Evolutionary conservation across 1,140 invertebrate species (phyloP).

Genomic region (Metaphire vulgaris): DNA sequence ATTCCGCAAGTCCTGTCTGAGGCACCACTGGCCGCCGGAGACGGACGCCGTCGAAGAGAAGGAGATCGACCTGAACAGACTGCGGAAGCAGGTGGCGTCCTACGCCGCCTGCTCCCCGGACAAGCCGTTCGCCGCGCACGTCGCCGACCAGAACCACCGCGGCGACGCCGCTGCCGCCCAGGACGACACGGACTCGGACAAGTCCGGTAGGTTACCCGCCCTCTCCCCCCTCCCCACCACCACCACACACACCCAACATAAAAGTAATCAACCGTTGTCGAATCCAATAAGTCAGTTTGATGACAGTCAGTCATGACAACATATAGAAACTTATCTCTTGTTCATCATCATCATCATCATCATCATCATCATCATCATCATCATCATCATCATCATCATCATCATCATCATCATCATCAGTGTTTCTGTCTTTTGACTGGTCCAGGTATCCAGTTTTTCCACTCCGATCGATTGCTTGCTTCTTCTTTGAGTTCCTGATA

Average conservation of each 20-base stretch:
- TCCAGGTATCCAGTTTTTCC: no score
- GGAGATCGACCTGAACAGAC: background rate
- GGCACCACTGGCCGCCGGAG: conserved; percentile 16
- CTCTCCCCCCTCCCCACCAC: no score
- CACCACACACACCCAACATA: no score
- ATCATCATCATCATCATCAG: background rate
- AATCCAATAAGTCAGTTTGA: no score
- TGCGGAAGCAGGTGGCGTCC: background rate
- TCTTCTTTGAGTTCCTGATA: no score
- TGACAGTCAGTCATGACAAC: no score
- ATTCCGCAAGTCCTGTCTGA: conserved; percentile 12
- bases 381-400: background rate
- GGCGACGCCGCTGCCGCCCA: background rate
- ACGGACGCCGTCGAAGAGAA: background rate
- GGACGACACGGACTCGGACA: background rate
- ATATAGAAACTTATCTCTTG: no score
- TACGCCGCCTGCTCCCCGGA: background rate
- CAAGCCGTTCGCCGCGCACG: background rate
- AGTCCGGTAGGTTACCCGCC: no score
- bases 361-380: conserved; percentile 2
- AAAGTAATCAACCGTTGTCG: no score
- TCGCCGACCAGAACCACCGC: background rate
- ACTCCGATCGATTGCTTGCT: no score
- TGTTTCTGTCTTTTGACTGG: background rate
- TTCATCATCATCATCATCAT: background rate